Evolutionary conservation across 2,113 vertebrate species (phyloP), one percentile per base, ranked within the genome.

Genomic region (Eudyptes chrysolophus): DNA sequence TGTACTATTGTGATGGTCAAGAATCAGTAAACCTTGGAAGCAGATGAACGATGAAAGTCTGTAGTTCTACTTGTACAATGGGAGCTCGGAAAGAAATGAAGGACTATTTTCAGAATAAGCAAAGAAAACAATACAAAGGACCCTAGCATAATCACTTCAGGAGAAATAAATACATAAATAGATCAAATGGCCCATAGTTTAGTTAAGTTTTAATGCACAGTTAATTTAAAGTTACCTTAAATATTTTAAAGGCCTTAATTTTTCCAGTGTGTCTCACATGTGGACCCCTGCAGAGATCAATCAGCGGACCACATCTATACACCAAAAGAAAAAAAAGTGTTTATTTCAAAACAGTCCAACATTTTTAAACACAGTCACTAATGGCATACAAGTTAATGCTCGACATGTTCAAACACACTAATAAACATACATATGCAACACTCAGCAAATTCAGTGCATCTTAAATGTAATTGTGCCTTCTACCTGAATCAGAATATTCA

Each of bases 221-320:
- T 44, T 62, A 40, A 70, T 89, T 65, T 57, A 51, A 65, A 21
- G 40, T 97, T 97, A 98, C 98, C 97, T 99, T 98, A 92, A 98
- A 81, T 96, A 99, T 97, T 96, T 98, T 98, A 93, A 99, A 92
- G 34, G 94, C 42, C 92, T 98, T 99, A 78, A 98, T 98, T 97
- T 98, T 98, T 60, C 98, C 98, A 81, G 98, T 99, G 71, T 99
- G 98, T 77, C 98, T 98, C 65, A 99, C 98, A 52, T 99, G 98
- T 49, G 98, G 98, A 36, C 98, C 98, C 76, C 94, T 98, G 86
- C 98, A 99, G 62, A 99, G 98, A 92, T 99, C 98, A 85, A 99
- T 98, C 49, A 99, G 72, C 0, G 98, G 94, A 42, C 98, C 98
- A 26, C 98, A 99, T 55, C 98, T 99, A 22, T 4, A 83, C 8